These are phyloP conservation scores for Typhlichthys eigenmanni DNA, from an alignment of 2,797 vertebrate species.

Conservation along the genomic window DNA sequence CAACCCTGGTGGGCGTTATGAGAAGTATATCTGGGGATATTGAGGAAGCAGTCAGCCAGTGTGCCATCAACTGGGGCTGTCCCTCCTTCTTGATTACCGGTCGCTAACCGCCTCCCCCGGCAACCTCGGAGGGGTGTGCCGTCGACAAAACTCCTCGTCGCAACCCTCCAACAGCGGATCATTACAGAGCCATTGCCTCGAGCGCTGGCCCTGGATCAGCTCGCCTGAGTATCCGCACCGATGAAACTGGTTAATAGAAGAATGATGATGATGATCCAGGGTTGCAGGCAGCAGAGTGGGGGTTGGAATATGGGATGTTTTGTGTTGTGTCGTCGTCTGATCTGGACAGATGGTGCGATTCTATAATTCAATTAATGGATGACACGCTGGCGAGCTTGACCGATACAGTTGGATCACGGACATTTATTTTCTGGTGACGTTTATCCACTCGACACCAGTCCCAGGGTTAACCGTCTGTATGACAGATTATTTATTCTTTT, in stretches of 20 bases:
- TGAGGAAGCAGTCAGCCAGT: constrained; percentile 56
- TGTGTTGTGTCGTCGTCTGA: constrained; percentile 30
- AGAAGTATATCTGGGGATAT: constrained; percentile 64
- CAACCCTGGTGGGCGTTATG: constrained; percentile 28
- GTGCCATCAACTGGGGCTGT: constrained; percentile 63
- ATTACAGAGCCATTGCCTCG: constrained; percentile 45
- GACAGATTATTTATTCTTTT: neutral
- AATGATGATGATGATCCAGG: constrained; percentile 40
- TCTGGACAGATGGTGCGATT: constrained; percentile 17
- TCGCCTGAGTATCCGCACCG: constrained; percentile 34
- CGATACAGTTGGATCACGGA: neutral
- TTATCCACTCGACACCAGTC: neutral
- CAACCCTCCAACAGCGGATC: constrained; percentile 55
- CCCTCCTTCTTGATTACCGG: constrained; percentile 60
- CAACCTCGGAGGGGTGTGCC: constrained; percentile 56
- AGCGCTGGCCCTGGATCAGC: constrained; percentile 58
- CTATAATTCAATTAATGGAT: constrained; percentile 3
- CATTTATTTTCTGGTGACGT: constrained; percentile 1
- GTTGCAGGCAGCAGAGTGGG: constrained; percentile 37
- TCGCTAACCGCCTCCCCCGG: constrained; percentile 27
- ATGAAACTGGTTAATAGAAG: constrained; percentile 33
- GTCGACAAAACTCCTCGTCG: constrained; percentile 52
- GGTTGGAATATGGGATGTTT: constrained; percentile 12
- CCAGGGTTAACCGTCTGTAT: neutral
- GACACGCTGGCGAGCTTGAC: constrained; percentile 7